Base-by-base conservation (phyloP, 2,797 vertebrate species). In the Danio kyathit region DNA sequence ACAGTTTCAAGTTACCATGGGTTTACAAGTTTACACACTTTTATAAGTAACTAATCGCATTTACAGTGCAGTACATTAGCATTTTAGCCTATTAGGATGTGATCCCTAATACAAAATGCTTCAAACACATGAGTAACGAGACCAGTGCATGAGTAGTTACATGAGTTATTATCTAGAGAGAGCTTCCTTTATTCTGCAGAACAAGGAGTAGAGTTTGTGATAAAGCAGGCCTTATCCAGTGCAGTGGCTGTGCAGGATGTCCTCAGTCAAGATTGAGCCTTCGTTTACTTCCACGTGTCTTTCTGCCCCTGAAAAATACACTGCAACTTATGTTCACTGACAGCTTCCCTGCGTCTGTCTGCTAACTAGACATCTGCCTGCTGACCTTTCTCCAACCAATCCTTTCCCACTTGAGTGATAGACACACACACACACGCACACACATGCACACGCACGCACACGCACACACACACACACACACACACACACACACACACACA, bases 301-400 rank as follows among this genome's bases (percentile, higher is more conserved):
- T 63, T 64, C 49, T 44, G 3, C 29, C 38, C 44, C 43, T 69
- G 17, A 73, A 82, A n/a, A 51, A 52, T 43, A 51, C 46, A 63
- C 73, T 51, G 41, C 73, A 73, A 44, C 56, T 19, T 76, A 73
- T 67, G 43, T n/a, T 73, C 59, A 67, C 29, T 79, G 82, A 79
- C 71, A 79, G 66, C 12, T 46, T 76, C 46, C 57, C 49, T 54
- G 21, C 2, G 48, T 19, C 16, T 41, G 67, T 44, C 81, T 63
- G 41, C 60, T 51, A 43, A 56, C 72, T 72, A 76, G 79, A 84
- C 69, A 78, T 84, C 60, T 81, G 57, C 67, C 56, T 73, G 52
- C 29, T 77, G 74, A 77, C 67, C 61, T 77, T 84, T 60, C 66
- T 72, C 8, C 63, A 74, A 46, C 0, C 10, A 49, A 14, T 77